phyloP scores from a whole-genome alignment of 2,113 vertebrate species.

The Sula dactylatra region DNA sequence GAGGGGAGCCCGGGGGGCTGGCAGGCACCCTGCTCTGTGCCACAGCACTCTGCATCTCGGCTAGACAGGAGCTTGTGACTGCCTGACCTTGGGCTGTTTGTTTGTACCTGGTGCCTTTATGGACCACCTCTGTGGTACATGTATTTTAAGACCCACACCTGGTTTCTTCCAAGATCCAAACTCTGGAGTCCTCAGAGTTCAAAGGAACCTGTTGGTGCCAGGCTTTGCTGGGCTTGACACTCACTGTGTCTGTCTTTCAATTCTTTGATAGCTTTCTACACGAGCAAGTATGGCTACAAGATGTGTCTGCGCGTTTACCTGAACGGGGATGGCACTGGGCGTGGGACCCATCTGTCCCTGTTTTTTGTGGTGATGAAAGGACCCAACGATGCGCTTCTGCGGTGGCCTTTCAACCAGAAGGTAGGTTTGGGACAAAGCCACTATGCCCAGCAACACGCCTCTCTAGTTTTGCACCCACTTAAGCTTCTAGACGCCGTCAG shows the following conservation, averaged over 20 bases:
- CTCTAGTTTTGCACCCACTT: neutral
- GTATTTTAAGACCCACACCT: neutral
- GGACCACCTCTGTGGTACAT: neutral
- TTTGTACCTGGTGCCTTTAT: neutral
- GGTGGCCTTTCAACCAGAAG: constrained; percentile 97
- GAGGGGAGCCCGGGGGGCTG: neutral
- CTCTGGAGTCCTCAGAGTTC: neutral
- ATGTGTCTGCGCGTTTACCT: constrained; percentile 92
- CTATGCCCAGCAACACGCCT: accelerated
- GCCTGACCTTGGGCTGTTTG: neutral
- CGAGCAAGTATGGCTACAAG: constrained; percentile 93
- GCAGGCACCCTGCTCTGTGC: neutral
- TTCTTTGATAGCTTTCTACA: constrained; percentile 85
- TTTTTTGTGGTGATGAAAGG: constrained; percentile 96
- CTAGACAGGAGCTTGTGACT: neutral
- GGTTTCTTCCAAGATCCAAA: neutral
- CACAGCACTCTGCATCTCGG: accelerated
- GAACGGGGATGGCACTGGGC: constrained; percentile 90
- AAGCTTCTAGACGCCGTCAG: accelerated
- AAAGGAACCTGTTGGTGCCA: neutral
- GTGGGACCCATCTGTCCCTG: constrained; percentile 88
- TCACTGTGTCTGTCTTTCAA: neutral
- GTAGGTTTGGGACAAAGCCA: constrained; percentile 49
- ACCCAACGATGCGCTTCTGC: constrained; percentile 84
- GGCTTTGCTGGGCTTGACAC: neutral